These are phyloP conservation scores for Plebejus argus DNA, from an alignment of 2,888 invertebrate species.

Conservation along the genomic window DNA sequence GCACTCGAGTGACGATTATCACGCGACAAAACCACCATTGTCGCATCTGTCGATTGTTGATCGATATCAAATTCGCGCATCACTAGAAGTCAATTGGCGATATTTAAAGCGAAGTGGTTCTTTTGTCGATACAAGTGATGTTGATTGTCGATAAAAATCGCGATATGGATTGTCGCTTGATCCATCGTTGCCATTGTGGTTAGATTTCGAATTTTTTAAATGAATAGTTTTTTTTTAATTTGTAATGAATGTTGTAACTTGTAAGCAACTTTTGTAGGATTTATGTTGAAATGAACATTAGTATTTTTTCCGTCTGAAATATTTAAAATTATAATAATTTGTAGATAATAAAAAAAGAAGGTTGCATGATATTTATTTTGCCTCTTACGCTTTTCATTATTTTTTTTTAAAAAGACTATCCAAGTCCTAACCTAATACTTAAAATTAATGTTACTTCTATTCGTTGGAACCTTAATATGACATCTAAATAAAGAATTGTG, in stretches of 20 bases:
- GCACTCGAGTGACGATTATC: conserved; percentile 46
- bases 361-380: too few relatives aligned
- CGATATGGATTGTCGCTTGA: conserved; percentile 20
- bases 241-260: too few relatives aligned
- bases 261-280: too few relatives aligned
- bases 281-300: too few relatives aligned
- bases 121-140: not conserved
- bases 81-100: not conserved
- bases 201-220: not conserved
- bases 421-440: too few relatives aligned
- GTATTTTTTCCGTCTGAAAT: too few relatives aligned
- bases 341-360: too few relatives aligned
- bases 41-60: conserved; percentile 24
- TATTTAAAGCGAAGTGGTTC: not conserved
- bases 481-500: not conserved
- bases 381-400: too few relatives aligned
- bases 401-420: too few relatives aligned
- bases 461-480: not conserved
- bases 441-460: too few relatives aligned
- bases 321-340: too few relatives aligned
- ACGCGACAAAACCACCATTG: conserved; percentile 39
- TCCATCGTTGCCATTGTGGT: not conserved
- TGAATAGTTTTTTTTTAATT: too few relatives aligned
- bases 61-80: conserved; percentile 2
- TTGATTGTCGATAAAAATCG: conserved; percentile 21